Evolutionary conservation across 1,140 invertebrate genomes (phyloP).

Genomic region (Pogonus chalceus): DNA sequence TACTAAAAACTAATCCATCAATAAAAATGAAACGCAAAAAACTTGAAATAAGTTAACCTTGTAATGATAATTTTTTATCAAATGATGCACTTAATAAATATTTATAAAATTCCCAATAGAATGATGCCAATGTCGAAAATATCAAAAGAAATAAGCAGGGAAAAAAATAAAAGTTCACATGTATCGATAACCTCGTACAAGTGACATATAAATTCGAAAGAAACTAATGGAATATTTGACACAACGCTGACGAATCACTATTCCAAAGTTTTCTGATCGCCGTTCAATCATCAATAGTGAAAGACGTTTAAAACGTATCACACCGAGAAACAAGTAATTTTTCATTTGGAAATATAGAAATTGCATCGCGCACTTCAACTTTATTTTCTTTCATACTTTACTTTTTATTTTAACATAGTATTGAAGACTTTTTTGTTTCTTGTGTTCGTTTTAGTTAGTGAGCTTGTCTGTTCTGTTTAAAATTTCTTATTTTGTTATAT

Average conservation of each 20-base stretch:
- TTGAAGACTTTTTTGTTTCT: not conserved
- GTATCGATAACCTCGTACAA: not conserved
- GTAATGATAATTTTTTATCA: not conserved
- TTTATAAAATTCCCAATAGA: not conserved
- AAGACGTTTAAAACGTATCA: not conserved
- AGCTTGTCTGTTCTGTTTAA: not conserved
- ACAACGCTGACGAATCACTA: not conserved
- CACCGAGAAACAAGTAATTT: not conserved
- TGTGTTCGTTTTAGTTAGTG: not conserved
- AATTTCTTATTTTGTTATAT: too few species aligned
- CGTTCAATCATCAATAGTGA: not conserved
- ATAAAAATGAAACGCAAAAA: too few species aligned
- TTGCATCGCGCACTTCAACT: not conserved
- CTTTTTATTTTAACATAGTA: not conserved
- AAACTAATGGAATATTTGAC: not conserved
- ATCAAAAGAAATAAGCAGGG: not conserved
- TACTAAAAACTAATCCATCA: too few species aligned
- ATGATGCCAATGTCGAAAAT: not conserved
- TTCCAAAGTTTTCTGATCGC: not conserved
- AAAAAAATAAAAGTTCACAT: not conserved
- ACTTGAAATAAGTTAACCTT: too few species aligned
- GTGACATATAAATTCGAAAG: not conserved
- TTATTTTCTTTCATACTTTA: too few species aligned
- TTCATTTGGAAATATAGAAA: not conserved
- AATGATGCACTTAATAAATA: slow-evolving; percentile 3